These are phyloP conservation scores for Conchocele bisecta DNA, from an alignment of 2,888 invertebrate genomes.

Conservation along the genomic window DNA sequence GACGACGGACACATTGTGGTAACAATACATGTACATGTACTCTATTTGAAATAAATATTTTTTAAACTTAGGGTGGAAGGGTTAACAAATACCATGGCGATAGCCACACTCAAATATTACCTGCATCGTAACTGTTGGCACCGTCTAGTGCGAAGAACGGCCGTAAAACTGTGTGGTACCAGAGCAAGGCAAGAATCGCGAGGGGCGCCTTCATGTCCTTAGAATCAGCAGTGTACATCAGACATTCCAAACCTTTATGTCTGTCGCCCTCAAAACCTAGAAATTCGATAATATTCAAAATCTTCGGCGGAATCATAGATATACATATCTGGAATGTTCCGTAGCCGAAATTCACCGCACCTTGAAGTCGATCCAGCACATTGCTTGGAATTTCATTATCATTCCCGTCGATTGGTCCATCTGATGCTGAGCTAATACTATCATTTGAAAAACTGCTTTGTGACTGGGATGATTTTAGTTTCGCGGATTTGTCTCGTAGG, in stretches of 20 bases:
- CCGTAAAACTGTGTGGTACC: conserved; percentile 88
- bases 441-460: conserved; percentile 33
- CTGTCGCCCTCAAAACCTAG: conserved; percentile 88
- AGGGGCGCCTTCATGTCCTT: conserved; percentile 88
- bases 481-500: conserved; percentile 83
- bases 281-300: conserved; percentile 86
- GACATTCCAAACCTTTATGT: conserved; percentile 85
- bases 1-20: too few relatives aligned
- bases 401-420: conserved; percentile 62
- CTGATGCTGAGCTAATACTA: conserved; percentile 10
- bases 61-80: too few relatives aligned
- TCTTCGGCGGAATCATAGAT: conserved; percentile 86
- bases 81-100: too few relatives aligned
- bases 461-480: conserved; percentile 38
- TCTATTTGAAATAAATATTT: too few relatives aligned
- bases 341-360: conserved; percentile 88
- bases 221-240: conserved; percentile 86
- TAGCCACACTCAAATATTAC: too few relatives aligned
- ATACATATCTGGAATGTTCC: conserved; percentile 88
- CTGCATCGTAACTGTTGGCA: conserved; percentile 85
- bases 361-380: conserved; percentile 86
- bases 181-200: conserved; percentile 87
- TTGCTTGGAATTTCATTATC: conserved; percentile 70
- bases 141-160: conserved; percentile 88
- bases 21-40: too few relatives aligned